Conservation (phyloP, 2,888 invertebrate species). For the Gisinianus flammeolus region DNA sequence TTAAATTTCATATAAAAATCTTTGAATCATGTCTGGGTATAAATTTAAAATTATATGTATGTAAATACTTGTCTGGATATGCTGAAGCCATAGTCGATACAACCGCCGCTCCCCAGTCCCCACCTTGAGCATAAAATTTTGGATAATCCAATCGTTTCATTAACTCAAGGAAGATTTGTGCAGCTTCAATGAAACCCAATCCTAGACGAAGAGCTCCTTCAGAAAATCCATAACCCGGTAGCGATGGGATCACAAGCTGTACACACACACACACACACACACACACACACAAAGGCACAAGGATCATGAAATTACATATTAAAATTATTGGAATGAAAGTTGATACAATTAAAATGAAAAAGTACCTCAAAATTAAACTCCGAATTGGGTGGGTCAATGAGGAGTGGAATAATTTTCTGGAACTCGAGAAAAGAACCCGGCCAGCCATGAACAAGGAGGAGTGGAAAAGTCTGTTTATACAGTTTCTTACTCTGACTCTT, state of each 20-base stretch:
- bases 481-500: conserved; percentile 61
- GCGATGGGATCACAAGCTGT: conserved; percentile 63
- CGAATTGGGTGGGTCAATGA: conserved; percentile 66
- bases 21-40: too few relatives aligned
- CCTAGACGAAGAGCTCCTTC: conserved; percentile 63
- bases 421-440: conserved; percentile 57
- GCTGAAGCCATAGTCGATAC: conserved; percentile 61
- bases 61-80: conserved; percentile 61
- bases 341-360: too few relatives aligned
- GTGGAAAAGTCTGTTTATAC: conserved; percentile 46
- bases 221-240: conserved; percentile 67
- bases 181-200: conserved; percentile 55
- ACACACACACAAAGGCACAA: too few relatives aligned
- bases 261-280: too few relatives aligned
- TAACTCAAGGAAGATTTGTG: conserved; percentile 61
- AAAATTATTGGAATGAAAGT: too few relatives aligned
- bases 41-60: too few relatives aligned
- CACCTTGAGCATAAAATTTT: conserved; percentile 64
- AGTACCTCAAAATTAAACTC: conserved; percentile 64
- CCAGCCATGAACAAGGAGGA: conserved; percentile 56
- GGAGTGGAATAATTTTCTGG: conserved; percentile 61
- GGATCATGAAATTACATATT: too few relatives aligned
- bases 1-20: conserved; percentile 17
- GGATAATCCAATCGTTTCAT: conserved; percentile 64
- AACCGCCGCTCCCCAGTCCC: conserved; percentile 66